Conservation (phyloP, 2,113 vertebrate genomes). For the Cricetomys ansorgei region DNA sequence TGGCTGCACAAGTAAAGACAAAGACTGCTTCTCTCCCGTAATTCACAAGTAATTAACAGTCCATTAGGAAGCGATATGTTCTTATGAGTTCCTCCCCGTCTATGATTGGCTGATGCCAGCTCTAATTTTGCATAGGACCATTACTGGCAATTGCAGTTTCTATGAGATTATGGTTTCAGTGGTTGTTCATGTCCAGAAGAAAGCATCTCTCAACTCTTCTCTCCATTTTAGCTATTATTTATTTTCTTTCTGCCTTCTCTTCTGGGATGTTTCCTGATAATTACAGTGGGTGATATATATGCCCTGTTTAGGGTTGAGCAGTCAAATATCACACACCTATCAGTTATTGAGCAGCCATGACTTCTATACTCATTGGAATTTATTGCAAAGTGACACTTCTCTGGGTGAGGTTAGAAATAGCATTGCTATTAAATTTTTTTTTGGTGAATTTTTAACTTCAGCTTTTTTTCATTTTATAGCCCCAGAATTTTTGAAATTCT, state of each 20-base stretch:
- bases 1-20: neutral
- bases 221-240: neutral
- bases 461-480: neutral
- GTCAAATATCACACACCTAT: neutral
- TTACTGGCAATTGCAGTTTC: neutral
- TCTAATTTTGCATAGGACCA: neutral
- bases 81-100: neutral
- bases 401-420: neutral
- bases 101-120: neutral
- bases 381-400: neutral
- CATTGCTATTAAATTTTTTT: neutral
- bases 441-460: neutral
- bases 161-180: neutral
- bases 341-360: neutral
- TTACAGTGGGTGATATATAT: neutral
- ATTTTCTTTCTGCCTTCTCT: neutral
- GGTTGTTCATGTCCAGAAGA: neutral
- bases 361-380: neutral
- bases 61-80: neutral
- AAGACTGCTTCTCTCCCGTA: neutral
- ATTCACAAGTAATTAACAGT: neutral
- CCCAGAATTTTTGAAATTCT: neutral
- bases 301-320: neutral
- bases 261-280: neutral
- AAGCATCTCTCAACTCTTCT: neutral